phyloP scores from a whole-genome alignment of 2,113 vertebrate genomes.

The Melanotaenia duboulayi region DNA sequence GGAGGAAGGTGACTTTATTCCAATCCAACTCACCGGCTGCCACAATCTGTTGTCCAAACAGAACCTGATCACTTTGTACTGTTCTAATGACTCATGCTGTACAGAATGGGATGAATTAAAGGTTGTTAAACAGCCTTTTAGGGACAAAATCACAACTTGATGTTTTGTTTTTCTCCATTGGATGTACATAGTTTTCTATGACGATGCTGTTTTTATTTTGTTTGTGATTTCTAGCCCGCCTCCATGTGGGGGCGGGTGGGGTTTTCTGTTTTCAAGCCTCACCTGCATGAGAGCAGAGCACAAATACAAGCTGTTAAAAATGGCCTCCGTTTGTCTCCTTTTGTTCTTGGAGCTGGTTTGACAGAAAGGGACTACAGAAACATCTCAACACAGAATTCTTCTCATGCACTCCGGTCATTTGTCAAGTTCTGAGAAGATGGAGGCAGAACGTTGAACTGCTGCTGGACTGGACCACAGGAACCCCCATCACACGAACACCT shows the following conservation, averaged over 20 bases:
- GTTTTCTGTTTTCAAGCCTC: slow-evolving; percentile 68
- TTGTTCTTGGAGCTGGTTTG: slow-evolving; percentile 40
- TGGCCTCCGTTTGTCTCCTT: slow-evolving; percentile 74
- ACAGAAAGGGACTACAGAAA: slow-evolving; percentile 1
- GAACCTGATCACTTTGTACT: slow-evolving; percentile 89
- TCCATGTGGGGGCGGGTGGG: neutral
- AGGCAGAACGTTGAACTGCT: slow-evolving; percentile 14
- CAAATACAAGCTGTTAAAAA: slow-evolving; percentile 82
- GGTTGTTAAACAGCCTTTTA: slow-evolving; percentile 89
- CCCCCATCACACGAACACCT: neutral
- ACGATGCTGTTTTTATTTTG: slow-evolving; percentile 64
- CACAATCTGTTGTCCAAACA: slow-evolving; percentile 89
- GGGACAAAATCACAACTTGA: slow-evolving; percentile 82
- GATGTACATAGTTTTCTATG: slow-evolving; percentile 92
- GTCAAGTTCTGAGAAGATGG: neutral
- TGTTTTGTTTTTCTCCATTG: slow-evolving; percentile 88
- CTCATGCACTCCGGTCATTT: neutral
- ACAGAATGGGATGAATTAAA: slow-evolving; percentile 83
- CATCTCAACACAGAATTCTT: neutral
- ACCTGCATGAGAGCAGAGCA: slow-evolving; percentile 79
- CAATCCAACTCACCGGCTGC: slow-evolving; percentile 86
- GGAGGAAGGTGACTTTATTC: slow-evolving; percentile 84
- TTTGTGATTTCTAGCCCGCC: slow-evolving; percentile 74
- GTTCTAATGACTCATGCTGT: slow-evolving; percentile 90
- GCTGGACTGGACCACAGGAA: slow-evolving; percentile 43